phyloP scores from a whole-genome alignment of 2,113 vertebrate species.

The Sapayoa aenigma region DNA sequence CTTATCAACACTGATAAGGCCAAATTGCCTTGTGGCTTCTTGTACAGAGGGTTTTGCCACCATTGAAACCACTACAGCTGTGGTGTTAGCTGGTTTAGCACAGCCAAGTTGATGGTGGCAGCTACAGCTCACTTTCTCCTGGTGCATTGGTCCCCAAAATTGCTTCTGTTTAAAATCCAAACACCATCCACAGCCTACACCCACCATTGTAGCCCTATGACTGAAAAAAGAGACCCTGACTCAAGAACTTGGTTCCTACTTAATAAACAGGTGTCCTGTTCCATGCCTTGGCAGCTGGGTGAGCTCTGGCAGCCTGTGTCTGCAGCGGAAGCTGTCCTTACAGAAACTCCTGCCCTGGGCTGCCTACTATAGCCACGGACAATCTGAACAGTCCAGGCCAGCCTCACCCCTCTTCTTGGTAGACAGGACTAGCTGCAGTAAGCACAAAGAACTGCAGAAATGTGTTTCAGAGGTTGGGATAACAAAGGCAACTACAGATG shows the following conservation, averaged over 20 bases:
- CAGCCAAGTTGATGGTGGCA: rapidly evolving
- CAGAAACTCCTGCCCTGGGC: background rate
- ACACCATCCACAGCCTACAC: background rate
- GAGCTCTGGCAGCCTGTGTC: background rate
- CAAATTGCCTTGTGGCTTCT: background rate
- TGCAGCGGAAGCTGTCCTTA: background rate
- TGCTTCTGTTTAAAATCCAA: background rate
- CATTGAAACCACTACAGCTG: background rate
- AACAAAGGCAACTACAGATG: background rate
- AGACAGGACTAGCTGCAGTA: background rate
- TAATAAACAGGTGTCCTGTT: background rate
- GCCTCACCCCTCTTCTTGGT: background rate
- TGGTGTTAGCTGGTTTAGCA: background rate
- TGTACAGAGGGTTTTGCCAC: background rate
- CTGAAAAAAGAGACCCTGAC: background rate
- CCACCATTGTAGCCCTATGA: background rate
- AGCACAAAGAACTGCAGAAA: background rate
- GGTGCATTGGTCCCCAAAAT: background rate
- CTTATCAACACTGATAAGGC: background rate
- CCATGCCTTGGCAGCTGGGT: background rate
- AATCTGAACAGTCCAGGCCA: rapidly evolving
- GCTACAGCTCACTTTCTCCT: background rate
- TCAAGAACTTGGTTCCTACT: background rate
- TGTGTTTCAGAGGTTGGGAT: background rate
- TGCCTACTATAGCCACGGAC: background rate